Conservation (phyloP, 2,113 vertebrate genomes). For the Tetraodon nigroviridis region DNA sequence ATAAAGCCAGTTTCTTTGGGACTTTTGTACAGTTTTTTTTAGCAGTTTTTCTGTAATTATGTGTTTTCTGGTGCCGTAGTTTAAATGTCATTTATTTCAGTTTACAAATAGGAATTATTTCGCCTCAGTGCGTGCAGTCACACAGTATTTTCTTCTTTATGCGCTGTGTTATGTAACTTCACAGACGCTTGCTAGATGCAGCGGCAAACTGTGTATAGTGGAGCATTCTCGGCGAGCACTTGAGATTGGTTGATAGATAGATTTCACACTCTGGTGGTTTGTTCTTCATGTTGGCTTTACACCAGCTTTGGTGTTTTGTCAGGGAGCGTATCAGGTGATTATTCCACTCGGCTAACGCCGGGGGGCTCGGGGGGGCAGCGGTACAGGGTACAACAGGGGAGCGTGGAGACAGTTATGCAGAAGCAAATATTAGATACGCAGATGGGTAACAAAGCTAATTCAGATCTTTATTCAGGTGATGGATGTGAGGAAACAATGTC, state of each 20-base stretch:
- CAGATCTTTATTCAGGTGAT: too few species aligned
- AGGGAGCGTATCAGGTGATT: slow-evolving; percentile 63
- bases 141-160: slow-evolving; percentile 14
- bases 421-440: not conserved
- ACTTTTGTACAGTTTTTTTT: not conserved
- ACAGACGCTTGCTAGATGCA: slow-evolving; percentile 33
- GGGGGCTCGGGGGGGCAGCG: not conserved
- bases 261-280: slow-evolving; percentile 61
- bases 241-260: slow-evolving; percentile 55
- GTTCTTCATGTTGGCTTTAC: slow-evolving; percentile 41
- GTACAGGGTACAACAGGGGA: not conserved
- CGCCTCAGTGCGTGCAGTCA: slow-evolving; percentile 2
- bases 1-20: not conserved
- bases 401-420: not conserved
- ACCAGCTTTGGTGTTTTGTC: slow-evolving; percentile 58
- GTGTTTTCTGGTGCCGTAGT: slow-evolving; percentile 1
- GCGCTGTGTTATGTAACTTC: slow-evolving; percentile 10
- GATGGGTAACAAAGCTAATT: too few species aligned
- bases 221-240: slow-evolving; percentile 25
- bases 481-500: too few species aligned
- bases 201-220: slow-evolving; percentile 37
- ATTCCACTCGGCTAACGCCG: slow-evolving; percentile 54
- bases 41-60: slow-evolving; percentile 14
- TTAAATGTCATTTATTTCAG: not conserved
- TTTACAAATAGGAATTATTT: slow-evolving; percentile 12